Evolutionary conservation across 2,888 invertebrate genomes (phyloP), one percentile per base, ranked within the genome.

Genomic region (Leucophenga maculata): DNA sequence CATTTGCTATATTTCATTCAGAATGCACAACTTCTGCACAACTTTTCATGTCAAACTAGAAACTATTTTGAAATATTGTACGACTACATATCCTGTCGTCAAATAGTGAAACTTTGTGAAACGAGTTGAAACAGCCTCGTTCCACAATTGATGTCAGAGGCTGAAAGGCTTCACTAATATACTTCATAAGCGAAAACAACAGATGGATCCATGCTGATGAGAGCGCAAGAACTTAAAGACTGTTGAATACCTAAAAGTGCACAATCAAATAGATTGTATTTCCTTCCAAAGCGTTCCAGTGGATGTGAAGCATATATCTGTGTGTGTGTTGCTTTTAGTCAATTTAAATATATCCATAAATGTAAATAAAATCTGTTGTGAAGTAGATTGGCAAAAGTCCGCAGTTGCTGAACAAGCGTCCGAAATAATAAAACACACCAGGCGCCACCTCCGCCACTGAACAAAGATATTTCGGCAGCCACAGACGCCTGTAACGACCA

Each of bases 21-120:
- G 26, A 26, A 26, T 26, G 4, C 26, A 20, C 13, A 55, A 20
- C 55, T 55, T 20, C 4, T 20, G 55, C 22, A 55, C 8, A 55
- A 55, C 55, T 55, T 59, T 59, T 8, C 2, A 32, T 59, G 59
- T 32, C 59, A 59, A 59, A 59, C 11, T 32, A 59, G 18, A 31
- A 16, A 59, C 26, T 32, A 75, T 72, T 78, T 74, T 79, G 26
- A 26, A 26, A 26, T 26, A 4, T 26, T 26, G 4, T 26, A 26
- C 26, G 26, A 26, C 3, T 26, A 78, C 81, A 78, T 74, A 73
- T 80, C 80, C 78, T 78, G 79, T 78, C 75, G 69, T 32, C 52
- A 26, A n/a, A 52, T 31, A n/a, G 9, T 8, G 26, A 55, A 76
- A 73, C 77, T 65, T 78, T 76, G 62, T 26, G 16, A 44, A 22